Conservation (phyloP, 2,113 vertebrate species). For the Eulemur macaco region DNA sequence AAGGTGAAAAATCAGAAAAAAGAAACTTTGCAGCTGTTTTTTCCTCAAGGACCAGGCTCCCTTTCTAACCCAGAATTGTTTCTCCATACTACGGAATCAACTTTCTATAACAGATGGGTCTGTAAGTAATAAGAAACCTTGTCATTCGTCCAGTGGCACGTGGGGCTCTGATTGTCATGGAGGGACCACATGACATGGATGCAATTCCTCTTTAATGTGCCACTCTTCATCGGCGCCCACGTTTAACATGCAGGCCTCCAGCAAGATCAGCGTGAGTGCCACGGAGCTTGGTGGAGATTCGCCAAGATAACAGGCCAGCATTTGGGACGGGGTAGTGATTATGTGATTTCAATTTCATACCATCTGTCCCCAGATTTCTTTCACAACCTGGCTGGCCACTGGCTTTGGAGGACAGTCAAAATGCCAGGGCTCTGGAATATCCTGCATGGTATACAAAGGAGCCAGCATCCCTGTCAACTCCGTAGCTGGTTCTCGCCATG, state of each 20-base stretch:
- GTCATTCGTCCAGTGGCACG: neutral
- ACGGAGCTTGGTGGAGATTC: neutral
- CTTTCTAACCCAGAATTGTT: neutral
- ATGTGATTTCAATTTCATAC: constrained; percentile 47
- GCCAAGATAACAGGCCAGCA: constrained; percentile 21
- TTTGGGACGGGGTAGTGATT: neutral
- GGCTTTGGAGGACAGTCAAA: neutral
- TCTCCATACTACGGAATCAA: neutral
- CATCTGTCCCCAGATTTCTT: constrained; percentile 68
- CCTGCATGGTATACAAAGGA: neutral
- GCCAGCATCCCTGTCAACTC: neutral
- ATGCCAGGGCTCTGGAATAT: neutral
- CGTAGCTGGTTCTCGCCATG: neutral
- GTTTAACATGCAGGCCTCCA: neutral
- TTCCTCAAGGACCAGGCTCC: neutral
- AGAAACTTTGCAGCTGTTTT: neutral
- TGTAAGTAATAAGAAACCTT: neutral
- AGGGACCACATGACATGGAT: neutral
- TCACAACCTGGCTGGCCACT: constrained; percentile 1
- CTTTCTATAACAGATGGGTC: constrained; percentile 26
- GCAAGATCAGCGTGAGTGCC: neutral
- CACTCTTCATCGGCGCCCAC: neutral
- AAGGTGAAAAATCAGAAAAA: neutral
- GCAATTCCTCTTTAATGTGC: neutral
- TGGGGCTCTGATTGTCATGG: neutral